Evolutionary conservation across 2,888 invertebrate species (phyloP).

Genomic region (Trichogramma evanescens): DNA sequence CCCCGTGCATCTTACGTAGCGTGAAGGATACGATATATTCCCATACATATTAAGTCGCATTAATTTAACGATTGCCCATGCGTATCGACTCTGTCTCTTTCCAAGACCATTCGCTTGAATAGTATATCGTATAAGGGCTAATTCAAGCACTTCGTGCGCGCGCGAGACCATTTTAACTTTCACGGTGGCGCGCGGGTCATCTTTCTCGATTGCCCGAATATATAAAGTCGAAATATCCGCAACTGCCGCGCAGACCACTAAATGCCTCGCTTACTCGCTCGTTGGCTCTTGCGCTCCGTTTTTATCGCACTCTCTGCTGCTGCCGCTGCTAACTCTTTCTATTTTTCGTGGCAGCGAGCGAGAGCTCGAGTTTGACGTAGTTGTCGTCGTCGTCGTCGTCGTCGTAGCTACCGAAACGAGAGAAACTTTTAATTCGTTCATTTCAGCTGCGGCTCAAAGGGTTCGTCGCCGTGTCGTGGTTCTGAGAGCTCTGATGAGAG

Average conservation of each 20-base stretch:
- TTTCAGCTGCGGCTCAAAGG: constrained; percentile 43
- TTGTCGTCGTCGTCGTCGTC: no score
- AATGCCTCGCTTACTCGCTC: constrained; percentile 19
- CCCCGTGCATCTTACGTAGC: no score
- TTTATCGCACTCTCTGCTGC: constrained; percentile 13
- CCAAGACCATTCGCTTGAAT: no score
- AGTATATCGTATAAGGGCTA: no score
- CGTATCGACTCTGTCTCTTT: constrained; percentile 6
- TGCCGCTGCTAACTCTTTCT: neutral
- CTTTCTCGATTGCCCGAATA: no score
- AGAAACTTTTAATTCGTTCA: constrained; percentile 48
- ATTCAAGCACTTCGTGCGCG: no score
- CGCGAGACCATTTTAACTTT: no score
- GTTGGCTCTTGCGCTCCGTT: constrained; percentile 8
- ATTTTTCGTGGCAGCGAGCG: neutral
- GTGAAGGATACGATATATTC: no score
- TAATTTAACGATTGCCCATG: no score
- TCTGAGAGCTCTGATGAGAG: constrained; percentile 10
- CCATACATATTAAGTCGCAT: no score
- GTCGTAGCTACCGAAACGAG: constrained; percentile 30
- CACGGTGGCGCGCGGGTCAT: no score
- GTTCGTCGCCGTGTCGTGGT: constrained; percentile 32
- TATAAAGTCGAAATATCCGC: constrained; percentile 40
- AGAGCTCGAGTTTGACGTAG: constrained; percentile 11
- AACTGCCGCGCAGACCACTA: constrained; percentile 38